Conservation (phyloP, 2,888 invertebrate species). For the Epinotia ramella region DNA sequence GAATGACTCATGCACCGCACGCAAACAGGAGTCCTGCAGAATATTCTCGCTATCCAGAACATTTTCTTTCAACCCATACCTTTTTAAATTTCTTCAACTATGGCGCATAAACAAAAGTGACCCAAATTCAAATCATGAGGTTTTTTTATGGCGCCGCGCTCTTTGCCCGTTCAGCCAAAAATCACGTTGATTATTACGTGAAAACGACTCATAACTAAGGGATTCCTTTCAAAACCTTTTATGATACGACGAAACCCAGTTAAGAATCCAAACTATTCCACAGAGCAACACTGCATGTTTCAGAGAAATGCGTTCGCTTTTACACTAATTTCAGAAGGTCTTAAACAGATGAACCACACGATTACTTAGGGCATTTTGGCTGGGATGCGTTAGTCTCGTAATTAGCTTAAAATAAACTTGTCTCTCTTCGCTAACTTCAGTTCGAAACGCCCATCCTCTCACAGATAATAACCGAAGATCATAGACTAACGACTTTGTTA, state of each 20-base stretch:
- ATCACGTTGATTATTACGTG: background rate
- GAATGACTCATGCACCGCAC: background rate
- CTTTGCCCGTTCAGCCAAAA: no score
- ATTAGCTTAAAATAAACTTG: constrained; percentile 68
- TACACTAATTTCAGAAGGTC: constrained; percentile 18
- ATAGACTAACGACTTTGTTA: constrained; percentile 37
- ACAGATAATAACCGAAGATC: constrained; percentile 49
- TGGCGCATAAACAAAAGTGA: constrained; percentile 6
- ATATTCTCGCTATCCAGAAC: background rate
- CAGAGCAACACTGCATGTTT: constrained; percentile 25
- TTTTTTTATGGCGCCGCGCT: no score
- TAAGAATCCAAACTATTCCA: constrained; percentile 11
- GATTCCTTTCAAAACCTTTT: constrained; percentile 11
- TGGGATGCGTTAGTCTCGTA: constrained; percentile 59
- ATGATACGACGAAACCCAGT: constrained; percentile 8
- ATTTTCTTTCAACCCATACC: background rate
- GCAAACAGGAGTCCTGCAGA: background rate
- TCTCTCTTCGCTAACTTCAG: constrained; percentile 55
- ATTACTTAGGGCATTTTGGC: constrained; percentile 51
- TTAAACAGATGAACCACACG: constrained; percentile 44
- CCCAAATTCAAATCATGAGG: constrained; percentile 11
- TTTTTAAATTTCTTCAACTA: constrained; percentile 8
- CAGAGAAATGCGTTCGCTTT: constrained; percentile 24
- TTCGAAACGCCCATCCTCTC: constrained; percentile 54
- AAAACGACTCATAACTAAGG: constrained; percentile 1